Conservation (phyloP, 2,888 invertebrate species). For the Drosophila mimica region DNA sequence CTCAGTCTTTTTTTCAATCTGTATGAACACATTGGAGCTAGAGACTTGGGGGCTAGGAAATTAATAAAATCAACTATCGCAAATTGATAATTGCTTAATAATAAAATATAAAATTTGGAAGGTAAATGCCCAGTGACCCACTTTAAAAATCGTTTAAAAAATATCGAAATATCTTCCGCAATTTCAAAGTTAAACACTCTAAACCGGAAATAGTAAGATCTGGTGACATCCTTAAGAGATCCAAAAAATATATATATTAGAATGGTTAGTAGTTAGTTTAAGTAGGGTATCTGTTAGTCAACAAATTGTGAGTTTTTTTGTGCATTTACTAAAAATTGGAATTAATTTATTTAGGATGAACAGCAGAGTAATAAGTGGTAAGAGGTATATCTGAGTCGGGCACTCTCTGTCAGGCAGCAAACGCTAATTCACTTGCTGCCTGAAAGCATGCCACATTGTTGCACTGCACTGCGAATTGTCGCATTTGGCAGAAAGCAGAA, state of each 20-base stretch:
- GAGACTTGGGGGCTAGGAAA: background rate
- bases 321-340: too few species aligned
- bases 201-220: background rate
- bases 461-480: background rate
- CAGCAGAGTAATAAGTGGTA: background rate
- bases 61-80: background rate
- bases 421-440: slow-evolving; percentile 26
- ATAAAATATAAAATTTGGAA: background rate
- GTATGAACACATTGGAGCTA: background rate
- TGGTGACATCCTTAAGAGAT: background rate
- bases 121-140: background rate
- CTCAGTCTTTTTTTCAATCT: background rate
- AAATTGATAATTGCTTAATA: background rate
- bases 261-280: background rate
- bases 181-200: background rate
- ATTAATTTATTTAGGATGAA: background rate
- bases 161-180: background rate
- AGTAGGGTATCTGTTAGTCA: background rate
- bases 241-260: too few species aligned
- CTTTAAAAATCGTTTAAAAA: background rate
- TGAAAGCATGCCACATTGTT: slow-evolving; percentile 46
- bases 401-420: background rate
- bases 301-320: background rate
- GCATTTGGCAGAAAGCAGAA: slow-evolving; percentile 4
- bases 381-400: background rate